Conservation (phyloP, 2,113 vertebrate species). For the Dasyurus viverrinus region DNA sequence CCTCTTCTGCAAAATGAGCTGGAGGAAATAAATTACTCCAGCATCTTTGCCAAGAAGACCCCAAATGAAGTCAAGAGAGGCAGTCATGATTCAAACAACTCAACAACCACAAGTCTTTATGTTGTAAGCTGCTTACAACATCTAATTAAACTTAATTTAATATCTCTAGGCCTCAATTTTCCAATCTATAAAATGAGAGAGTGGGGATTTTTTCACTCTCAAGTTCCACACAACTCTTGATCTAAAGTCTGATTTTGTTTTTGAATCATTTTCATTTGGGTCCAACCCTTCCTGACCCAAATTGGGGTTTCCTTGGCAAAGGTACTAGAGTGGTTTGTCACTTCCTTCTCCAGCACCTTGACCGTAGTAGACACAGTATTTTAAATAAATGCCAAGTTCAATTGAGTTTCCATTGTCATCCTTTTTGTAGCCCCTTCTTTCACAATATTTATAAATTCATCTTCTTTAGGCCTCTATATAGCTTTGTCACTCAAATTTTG, state of each 20-base stretch:
- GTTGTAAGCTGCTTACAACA: background rate
- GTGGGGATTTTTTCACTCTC: background rate
- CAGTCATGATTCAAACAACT: background rate
- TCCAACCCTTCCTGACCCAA: background rate
- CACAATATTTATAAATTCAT: background rate
- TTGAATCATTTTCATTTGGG: background rate
- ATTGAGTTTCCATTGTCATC: background rate
- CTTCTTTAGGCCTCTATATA: background rate
- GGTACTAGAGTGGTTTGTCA: background rate
- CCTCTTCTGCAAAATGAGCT: background rate
- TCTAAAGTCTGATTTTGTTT: background rate
- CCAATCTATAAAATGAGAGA: background rate
- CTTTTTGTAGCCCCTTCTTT: background rate
- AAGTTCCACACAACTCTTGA: background rate
- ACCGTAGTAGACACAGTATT: background rate
- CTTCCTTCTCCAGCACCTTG: background rate
- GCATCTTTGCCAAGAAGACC: background rate
- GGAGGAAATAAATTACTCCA: background rate
- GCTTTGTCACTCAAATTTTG: background rate
- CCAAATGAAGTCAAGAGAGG: background rate
- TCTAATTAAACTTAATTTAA: background rate
- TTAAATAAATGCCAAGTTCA: background rate
- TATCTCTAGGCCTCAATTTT: background rate
- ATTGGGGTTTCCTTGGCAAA: background rate
- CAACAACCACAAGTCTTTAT: background rate